These are phyloP conservation scores for Okamejei kenojei DNA, from an alignment of 2,797 vertebrate species.

Conservation along the genomic window DNA sequence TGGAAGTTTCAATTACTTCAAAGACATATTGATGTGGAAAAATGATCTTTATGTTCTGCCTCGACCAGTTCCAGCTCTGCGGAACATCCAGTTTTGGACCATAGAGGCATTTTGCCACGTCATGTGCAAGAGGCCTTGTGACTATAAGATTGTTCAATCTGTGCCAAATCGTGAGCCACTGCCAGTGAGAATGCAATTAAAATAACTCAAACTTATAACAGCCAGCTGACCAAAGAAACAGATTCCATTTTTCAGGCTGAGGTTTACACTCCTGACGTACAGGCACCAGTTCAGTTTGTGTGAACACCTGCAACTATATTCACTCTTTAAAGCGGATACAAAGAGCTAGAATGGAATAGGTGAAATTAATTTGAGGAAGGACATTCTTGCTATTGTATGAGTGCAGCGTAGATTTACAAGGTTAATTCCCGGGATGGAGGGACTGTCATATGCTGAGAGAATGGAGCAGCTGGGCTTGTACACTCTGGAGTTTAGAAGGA, in stretches of 20 bases:
- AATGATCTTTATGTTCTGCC: background rate
- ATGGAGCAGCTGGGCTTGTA: too few species aligned
- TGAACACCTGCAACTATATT: background rate
- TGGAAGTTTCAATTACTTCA: background rate
- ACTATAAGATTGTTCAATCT: background rate
- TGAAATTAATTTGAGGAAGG: background rate
- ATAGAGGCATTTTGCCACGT: background rate
- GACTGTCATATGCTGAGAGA: too few species aligned
- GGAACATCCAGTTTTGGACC: background rate
- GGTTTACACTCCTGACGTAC: background rate
- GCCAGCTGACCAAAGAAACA: background rate
- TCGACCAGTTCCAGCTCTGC: background rate
- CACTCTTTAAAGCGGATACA: background rate
- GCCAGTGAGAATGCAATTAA: background rate
- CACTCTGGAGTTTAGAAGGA: too few species aligned
- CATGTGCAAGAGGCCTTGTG: background rate
- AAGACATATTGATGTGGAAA: background rate
- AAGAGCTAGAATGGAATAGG: background rate
- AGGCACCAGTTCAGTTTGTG: too few species aligned
- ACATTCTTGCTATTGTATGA: too few species aligned
- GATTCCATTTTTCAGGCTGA: background rate
- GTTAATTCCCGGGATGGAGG: too few species aligned
- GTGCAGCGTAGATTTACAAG: too few species aligned
- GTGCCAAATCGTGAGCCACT: background rate
- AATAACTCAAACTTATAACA: background rate